phyloP scores from a whole-genome alignment of 2,888 invertebrate species.

The Congeria kusceri region DNA sequence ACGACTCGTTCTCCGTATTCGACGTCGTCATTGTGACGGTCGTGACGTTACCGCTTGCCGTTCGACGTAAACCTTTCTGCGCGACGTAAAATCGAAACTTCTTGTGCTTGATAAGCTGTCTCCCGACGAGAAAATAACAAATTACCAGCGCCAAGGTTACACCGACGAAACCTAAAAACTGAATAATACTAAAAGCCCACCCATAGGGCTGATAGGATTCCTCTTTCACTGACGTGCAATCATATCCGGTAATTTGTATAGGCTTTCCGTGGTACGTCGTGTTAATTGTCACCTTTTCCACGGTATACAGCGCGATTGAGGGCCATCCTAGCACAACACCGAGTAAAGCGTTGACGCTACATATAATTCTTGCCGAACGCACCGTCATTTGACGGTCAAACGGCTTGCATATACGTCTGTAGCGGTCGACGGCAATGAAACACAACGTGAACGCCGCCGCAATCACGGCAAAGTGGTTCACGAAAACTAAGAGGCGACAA shows the following conservation, averaged over 20 bases:
- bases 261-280: slow-evolving; percentile 39
- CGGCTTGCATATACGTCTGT: slow-evolving; percentile 75
- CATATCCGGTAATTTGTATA: slow-evolving; percentile 59
- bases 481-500: slow-evolving; percentile 70
- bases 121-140: slow-evolving; percentile 70
- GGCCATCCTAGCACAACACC: slow-evolving; percentile 67
- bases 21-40: slow-evolving; percentile 37
- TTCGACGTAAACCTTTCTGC: slow-evolving; percentile 43
- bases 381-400: slow-evolving; percentile 71
- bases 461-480: slow-evolving; percentile 71
- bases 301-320: slow-evolving; percentile 69
- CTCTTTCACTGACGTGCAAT: slow-evolving; percentile 72
- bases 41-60: slow-evolving; percentile 57
- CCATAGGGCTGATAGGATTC: slow-evolving; percentile 65
- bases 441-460: slow-evolving; percentile 71
- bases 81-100: slow-evolving; percentile 63
- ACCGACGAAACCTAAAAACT: slow-evolving; percentile 72
- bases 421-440: slow-evolving; percentile 75
- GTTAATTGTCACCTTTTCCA: slow-evolving; percentile 62
- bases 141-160: slow-evolving; percentile 62
- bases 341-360: slow-evolving; percentile 39
- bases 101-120: slow-evolving; percentile 65
- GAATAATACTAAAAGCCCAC: slow-evolving; percentile 67
- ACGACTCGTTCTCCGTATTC: slow-evolving; percentile 44
- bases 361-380: slow-evolving; percentile 61